These are phyloP conservation scores for Polyergus mexicanus DNA, from an alignment of 1,140 invertebrate genomes.

Conservation along the genomic window DNA sequence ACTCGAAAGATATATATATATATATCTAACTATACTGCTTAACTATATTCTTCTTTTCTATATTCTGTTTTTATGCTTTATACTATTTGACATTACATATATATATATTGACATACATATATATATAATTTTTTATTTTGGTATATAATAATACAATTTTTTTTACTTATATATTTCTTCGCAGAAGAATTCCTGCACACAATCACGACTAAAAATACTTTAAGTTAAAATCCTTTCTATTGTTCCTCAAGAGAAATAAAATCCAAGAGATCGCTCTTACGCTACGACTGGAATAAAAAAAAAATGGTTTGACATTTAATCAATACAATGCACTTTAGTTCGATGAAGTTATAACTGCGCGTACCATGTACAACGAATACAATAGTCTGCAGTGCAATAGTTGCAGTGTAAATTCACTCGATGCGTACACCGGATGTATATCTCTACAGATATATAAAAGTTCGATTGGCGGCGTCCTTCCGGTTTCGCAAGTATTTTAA, in stretches of 20 bases:
- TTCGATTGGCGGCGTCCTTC: slow-evolving; percentile 53
- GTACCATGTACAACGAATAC: slow-evolving; percentile 24
- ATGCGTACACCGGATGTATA: slow-evolving; percentile 1
- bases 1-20: neutral
- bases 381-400: slow-evolving; percentile 22
- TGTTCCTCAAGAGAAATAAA: neutral
- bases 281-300: neutral
- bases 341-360: slow-evolving; percentile 12
- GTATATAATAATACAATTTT: neutral
- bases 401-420: slow-evolving; percentile 17
- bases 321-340: neutral
- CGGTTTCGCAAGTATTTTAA: slow-evolving; percentile 76
- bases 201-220: neutral
- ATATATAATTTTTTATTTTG: neutral
- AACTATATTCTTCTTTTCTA: slow-evolving; percentile 1
- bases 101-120: no score
- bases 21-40: slow-evolving; percentile 4
- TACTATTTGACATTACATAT: neutral
- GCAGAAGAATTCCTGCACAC: neutral
- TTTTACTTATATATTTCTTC: neutral
- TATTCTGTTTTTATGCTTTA: neutral
- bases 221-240: neutral
- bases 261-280: neutral
- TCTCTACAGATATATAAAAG: slow-evolving; percentile 39
- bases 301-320: neutral